Evolutionary conservation across 2,888 invertebrate genomes (phyloP).

Genomic region (Pyrochroa serraticornis): DNA sequence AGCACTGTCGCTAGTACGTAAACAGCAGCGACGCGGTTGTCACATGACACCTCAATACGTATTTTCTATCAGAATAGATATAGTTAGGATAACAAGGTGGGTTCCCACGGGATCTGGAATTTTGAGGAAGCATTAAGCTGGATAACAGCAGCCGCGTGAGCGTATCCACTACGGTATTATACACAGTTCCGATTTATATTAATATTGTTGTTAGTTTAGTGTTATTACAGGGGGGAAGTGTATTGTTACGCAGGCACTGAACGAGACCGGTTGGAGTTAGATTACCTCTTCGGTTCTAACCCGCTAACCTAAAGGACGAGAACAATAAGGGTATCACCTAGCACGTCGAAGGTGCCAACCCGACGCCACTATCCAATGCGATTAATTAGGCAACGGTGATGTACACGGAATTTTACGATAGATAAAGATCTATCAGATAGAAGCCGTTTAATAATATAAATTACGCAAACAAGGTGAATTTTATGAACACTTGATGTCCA

Average conservation of each 20-base stretch:
- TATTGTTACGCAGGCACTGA: too few relatives aligned
- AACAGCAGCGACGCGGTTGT: neutral
- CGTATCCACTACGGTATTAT: slow-evolving; percentile 30
- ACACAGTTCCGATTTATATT: slow-evolving; percentile 37
- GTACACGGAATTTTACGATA: neutral
- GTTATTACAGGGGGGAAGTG: slow-evolving; percentile 26
- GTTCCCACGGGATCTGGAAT: slow-evolving; percentile 34
- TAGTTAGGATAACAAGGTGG: slow-evolving; percentile 34
- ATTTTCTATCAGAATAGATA: slow-evolving; percentile 33
- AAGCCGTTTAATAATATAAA: slow-evolving; percentile 12
- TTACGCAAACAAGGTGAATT: slow-evolving; percentile 25
- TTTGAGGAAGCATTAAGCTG: slow-evolving; percentile 35
- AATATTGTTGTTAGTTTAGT: slow-evolving; percentile 36
- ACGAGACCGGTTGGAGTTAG: slow-evolving; percentile 22
- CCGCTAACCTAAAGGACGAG: slow-evolving; percentile 5
- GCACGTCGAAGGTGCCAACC: too few relatives aligned
- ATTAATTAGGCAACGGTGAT: neutral
- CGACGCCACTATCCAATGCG: too few relatives aligned
- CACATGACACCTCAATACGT: slow-evolving; percentile 2
- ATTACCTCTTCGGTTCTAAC: slow-evolving; percentile 27
- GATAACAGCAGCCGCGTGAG: slow-evolving; percentile 29
- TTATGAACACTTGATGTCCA: slow-evolving; percentile 33
- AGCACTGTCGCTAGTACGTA: too few relatives aligned
- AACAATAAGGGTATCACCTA: slow-evolving; percentile 17
- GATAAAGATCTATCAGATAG: too few relatives aligned